Evolutionary conservation across 2,113 vertebrate species (phyloP), one percentile per base, ranked within the genome.

Genomic region (Bubo scandiacus): DNA sequence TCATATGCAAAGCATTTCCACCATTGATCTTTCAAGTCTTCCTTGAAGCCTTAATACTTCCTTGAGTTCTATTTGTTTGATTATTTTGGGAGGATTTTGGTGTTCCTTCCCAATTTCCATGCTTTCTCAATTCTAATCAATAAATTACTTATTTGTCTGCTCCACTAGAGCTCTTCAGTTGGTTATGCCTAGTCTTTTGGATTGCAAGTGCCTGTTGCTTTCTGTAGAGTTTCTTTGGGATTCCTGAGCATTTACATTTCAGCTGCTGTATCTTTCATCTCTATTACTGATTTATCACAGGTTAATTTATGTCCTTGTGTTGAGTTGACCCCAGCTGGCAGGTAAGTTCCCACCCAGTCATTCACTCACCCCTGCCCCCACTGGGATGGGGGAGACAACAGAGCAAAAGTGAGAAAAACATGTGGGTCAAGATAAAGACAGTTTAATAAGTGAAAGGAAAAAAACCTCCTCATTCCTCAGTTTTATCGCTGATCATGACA

Each of bases 391-490:
- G 8, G 8, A 67, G 59, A 66, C 20, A 78, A 66, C 15, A 81
- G 34, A 52, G 10, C 2, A 78, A 74, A 78, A 55, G 13, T 77
- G 15, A 81, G 49, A 54, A 47, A 70, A 92, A 27, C 10, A 9
- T 65, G 15, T 80, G 8, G 12, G 23, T 80, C 26, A 43, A 79
- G 52, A 20, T 58, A 81, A 89, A 51, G 25, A 34, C 3, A 23
- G 2, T 70, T 78, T 36, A 58, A n/a, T 73, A 54, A 54, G 11
- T 51, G n/a, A 65, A 61, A 34, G 15, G 10, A 29, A 36, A 40
- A 21, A 54, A 34, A 0, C 0, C 0, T 22, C 19, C 4, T 79
- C 13, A 10, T 15, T 17, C 5, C 40, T 61, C 22, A 12, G 20
- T 91, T 70, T 74, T 74, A 30, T 34, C n/a, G 23, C 14, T 75